These are phyloP conservation scores for Aphrocallistes beatrix DNA, from an alignment of 37 sponge, comb jelly and placozoan genomes.

Conservation along the genomic window DNA sequence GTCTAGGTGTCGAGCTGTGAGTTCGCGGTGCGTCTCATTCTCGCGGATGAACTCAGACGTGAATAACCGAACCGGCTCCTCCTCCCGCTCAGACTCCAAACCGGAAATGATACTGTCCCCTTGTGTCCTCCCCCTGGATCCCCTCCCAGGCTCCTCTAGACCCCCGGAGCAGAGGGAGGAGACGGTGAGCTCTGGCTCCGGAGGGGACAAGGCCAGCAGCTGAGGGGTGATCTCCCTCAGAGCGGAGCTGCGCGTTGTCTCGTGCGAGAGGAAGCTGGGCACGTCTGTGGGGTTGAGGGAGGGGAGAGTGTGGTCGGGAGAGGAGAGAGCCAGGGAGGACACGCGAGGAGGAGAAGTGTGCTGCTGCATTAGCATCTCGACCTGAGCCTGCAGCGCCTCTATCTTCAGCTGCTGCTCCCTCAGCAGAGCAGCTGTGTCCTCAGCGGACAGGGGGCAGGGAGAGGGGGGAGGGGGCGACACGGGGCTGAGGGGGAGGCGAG, in stretches of 20 bases:
- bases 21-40: not conserved
- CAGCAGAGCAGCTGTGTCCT: not conserved
- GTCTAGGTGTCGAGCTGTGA: not conserved
- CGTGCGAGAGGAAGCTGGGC: not conserved
- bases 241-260: not conserved
- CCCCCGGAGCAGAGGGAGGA: not conserved
- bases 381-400: slow-evolving; percentile 4
- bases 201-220: not conserved
- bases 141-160: not conserved
- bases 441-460: not conserved
- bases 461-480: not conserved
- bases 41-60: not conserved
- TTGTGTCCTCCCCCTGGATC: not conserved
- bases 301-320: not conserved
- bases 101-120: not conserved
- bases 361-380: not conserved
- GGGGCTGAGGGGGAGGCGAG: not conserved
- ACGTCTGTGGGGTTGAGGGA: not conserved
- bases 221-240: not conserved
- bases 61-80: not conserved
- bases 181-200: not conserved
- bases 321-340: not conserved
- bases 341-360: not conserved
- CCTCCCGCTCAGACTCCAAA: not conserved
- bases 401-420: slow-evolving; percentile 13